Base-by-base conservation (phyloP, 1,140 invertebrate genomes). In the Ceratitis capitata region DNA sequence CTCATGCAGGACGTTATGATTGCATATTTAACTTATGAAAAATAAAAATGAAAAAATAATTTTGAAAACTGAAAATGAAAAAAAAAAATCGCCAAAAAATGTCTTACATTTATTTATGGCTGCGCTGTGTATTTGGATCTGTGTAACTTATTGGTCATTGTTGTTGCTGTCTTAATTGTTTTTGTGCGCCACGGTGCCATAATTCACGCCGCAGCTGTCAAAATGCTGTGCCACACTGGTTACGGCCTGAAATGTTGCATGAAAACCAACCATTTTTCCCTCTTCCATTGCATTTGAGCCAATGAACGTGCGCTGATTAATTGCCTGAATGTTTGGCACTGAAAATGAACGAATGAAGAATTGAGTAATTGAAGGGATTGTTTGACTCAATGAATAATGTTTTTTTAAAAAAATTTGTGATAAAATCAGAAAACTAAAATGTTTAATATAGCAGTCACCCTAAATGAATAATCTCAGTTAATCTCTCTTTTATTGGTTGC, bases 41-140 rank as follows among this genome's bases (percentile, higher is more conserved):
- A 39, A 74, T 35, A n/a, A 39, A 35, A 74, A 1, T 35, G 16
- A 78, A 78, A 47, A 23, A 42, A 78, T 32, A 12, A 61, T 2
- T 32, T 61, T 61, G 19, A 61, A 61, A 61, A 61, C n/a, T 61
- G 2, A 61, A 61, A 61, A 61, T 53, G 51, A n/a, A n/a, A n/a
- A n/a, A n/a, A 19, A 23, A 78, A 78, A 78, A 45, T 78, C 32
- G 69, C 69, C 16, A 56, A 56, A 56, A n/a, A n/a, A n/a, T n/a
- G n/a, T n/a, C n/a, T n/a, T n/a, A n/a, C 56, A 26, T 61, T 78
- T 78, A 78, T 78, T 78, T 78, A 78, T 78, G n/a, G 69, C 69
- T 42, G 23, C 23, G 6, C 12, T 78, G n/a, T 42, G 19, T 35
- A 45, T 78, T 78, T 78, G 64, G n/a, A 12, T 4, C 19, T 39